Conservation (phyloP, 2,888 invertebrate species). For the Plagiodera versicolora region DNA sequence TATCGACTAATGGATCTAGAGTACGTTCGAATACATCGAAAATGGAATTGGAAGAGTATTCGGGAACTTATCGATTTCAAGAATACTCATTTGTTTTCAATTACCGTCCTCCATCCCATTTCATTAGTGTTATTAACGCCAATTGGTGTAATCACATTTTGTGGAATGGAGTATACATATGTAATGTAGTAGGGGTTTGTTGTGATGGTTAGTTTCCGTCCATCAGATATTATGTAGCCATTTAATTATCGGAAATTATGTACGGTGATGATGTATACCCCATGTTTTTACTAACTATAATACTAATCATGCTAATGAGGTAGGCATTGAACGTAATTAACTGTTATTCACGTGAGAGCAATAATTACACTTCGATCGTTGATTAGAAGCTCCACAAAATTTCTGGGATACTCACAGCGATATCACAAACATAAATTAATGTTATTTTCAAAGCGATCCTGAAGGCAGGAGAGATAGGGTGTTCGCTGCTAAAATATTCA, state of each 20-base stretch:
- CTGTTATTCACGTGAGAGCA: neutral
- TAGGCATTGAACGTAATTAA: neutral
- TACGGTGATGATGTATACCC: neutral
- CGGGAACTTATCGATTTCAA: neutral
- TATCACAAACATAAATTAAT: too few species aligned
- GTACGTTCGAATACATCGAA: neutral
- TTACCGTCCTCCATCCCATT: neutral
- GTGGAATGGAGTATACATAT: neutral
- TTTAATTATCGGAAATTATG: neutral
- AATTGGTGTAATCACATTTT: neutral
- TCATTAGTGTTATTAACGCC: neutral
- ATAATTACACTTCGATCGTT: too few species aligned
- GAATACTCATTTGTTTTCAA: neutral
- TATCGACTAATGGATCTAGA: too few species aligned
- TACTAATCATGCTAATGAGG: neutral
- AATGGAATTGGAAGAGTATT: neutral
- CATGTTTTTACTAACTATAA: neutral
- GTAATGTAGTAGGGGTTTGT: neutral
- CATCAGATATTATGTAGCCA: neutral
- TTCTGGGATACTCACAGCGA: too few species aligned
- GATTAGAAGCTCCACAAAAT: too few species aligned
- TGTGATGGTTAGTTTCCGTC: neutral
- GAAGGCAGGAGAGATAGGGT: too few species aligned
- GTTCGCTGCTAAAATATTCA: too few species aligned
- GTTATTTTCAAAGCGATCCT: too few species aligned